A percentile compares a stretch with the other conserved stretches of the same genome.
Evolutionary conservation across 1,140 invertebrate genomes (phyloP).

Genomic region (Zaprionus lachaisei): DNA sequence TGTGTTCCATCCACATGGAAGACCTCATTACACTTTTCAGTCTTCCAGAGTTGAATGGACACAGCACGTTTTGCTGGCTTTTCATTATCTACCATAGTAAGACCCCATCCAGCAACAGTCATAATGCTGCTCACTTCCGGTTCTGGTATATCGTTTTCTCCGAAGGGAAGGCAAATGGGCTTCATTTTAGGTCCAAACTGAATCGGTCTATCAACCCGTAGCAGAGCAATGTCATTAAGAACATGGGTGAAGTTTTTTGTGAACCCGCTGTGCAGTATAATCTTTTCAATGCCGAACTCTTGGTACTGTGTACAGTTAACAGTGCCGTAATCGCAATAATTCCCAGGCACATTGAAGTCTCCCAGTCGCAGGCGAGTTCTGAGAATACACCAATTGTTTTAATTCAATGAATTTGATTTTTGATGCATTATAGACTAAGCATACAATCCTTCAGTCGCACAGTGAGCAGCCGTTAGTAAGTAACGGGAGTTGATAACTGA

Average conservation of each 20-base stretch:
- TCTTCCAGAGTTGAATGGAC: background rate
- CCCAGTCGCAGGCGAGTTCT: background rate
- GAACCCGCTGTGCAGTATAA: background rate
- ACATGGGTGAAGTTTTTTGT: accelerated
- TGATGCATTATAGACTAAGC: background rate
- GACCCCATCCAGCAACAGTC: background rate
- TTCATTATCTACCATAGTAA: background rate
- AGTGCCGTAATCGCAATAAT: background rate
- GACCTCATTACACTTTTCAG: background rate
- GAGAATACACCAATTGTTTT: too few relatives aligned
- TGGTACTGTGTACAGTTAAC: background rate
- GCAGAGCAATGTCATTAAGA: background rate
- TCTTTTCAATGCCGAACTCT: background rate
- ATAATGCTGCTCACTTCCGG: background rate
- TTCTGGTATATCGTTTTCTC: background rate
- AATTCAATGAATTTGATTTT: background rate
- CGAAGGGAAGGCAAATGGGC: background rate
- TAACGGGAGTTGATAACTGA: background rate
- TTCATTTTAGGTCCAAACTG: background rate
- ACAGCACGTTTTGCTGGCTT: background rate
- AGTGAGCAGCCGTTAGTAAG: background rate
- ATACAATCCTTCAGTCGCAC: background rate
- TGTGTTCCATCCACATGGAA: background rate
- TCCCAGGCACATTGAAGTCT: background rate
- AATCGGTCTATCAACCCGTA: background rate